Evolutionary conservation across 2,888 invertebrate genomes (phyloP).

Genomic region (Orchestes rusci): DNA sequence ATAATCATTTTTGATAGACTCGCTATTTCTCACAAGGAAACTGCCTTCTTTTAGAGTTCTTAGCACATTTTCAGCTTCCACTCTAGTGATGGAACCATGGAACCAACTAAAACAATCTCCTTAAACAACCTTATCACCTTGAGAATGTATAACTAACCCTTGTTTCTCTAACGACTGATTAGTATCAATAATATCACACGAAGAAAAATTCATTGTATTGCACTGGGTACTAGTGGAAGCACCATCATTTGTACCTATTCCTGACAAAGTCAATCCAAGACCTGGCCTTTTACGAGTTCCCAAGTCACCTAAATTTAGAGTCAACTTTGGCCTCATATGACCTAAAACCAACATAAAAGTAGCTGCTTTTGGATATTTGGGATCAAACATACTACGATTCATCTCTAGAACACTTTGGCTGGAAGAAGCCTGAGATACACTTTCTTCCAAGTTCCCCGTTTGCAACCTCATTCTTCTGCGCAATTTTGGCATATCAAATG

Average conservation of each 20-base stretch:
- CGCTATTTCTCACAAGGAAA: conserved; percentile 89
- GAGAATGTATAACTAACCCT: conserved; percentile 53
- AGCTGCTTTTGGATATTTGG: no score
- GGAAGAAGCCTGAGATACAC: conserved; percentile 72
- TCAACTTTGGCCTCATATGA: conserved; percentile 53
- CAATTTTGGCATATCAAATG: conserved; percentile 88
- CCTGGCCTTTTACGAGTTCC: conserved; percentile 42
- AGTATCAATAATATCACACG: conserved; percentile 70
- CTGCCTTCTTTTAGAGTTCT: conserved; percentile 82
- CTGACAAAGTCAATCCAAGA: conserved; percentile 40
- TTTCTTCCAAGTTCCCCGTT: conserved; percentile 58
- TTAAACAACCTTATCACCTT: conserved; percentile 2
- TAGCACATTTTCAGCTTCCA: conserved; percentile 85
- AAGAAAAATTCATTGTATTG: conserved; percentile 13
- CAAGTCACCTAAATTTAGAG: conserved; percentile 62
- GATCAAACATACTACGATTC: conserved; percentile 13
- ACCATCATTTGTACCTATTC: conserved; percentile 41
- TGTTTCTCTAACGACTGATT: conserved; percentile 79
- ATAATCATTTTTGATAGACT: conserved; percentile 88
- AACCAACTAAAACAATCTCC: conserved; percentile 65
- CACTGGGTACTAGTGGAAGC: conserved; percentile 50
- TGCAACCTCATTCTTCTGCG: conserved; percentile 63
- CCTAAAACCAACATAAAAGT: conserved; percentile 8
- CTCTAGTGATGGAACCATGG: conserved; percentile 85
- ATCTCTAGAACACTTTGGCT: conserved; percentile 71